Percentiles rank a stretch among this genome's conserved stretches.
Conservation (phyloP, 2,113 vertebrate species). For the Hirundichthys speculiger region DNA sequence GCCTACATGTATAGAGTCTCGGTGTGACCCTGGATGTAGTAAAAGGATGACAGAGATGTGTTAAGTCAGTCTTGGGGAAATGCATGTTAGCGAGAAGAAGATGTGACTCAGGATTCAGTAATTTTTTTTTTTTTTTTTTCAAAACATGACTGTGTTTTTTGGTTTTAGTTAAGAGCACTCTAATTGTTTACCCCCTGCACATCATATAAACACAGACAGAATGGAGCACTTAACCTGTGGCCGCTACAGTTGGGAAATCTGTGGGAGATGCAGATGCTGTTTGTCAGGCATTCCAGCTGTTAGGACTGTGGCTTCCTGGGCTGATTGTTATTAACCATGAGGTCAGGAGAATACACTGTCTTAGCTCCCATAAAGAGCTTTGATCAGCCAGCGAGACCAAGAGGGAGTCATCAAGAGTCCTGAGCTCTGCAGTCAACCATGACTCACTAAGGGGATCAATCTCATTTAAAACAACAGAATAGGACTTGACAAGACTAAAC, state of each 20-base stretch:
- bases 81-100: background rate
- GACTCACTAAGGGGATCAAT: constrained; percentile 41
- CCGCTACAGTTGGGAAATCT: constrained; percentile 23
- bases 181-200: constrained; percentile 33
- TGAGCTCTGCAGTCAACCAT: constrained; percentile 28
- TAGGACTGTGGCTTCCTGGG: constrained; percentile 50
- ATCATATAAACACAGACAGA: constrained; percentile 28
- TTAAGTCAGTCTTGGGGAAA: constrained; percentile 23
- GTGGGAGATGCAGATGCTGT: constrained; percentile 34
- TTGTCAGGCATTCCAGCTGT: constrained; percentile 35
- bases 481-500: background rate
- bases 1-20: constrained; percentile 11
- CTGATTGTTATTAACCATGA: constrained; percentile 39
- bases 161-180: constrained; percentile 11
- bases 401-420: constrained; percentile 37
- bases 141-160: constrained; percentile 15
- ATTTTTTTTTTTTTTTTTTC: constrained; percentile 14
- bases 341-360: constrained; percentile 36
- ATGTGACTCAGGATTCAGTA: constrained; percentile 38
- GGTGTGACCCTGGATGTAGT: constrained; percentile 1
- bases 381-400: constrained; percentile 61
- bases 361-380: constrained; percentile 39
- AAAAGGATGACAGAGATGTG: constrained; percentile 10
- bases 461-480: background rate
- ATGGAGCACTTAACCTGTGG: constrained; percentile 53